Percentiles rank a stretch among this genome's conserved stretches.
Conservation (phyloP, 2,113 vertebrate genomes). For the Centropus bengalensis region DNA sequence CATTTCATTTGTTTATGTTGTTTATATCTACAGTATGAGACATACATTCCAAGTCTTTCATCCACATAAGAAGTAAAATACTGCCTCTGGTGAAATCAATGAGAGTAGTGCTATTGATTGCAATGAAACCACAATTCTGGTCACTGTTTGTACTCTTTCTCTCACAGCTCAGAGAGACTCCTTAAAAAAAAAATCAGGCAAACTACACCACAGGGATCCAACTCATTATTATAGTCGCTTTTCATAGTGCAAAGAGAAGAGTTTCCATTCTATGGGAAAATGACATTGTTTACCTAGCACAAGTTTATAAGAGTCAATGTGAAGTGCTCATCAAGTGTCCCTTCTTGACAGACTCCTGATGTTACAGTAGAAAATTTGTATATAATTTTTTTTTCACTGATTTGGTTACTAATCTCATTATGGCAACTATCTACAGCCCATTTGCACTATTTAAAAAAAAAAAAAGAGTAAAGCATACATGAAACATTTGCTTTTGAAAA, state of each 20-base stretch:
- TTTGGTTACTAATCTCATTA: neutral
- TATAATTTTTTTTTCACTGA: neutral
- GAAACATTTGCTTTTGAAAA: fast-evolving
- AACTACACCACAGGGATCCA: neutral
- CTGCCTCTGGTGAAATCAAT: neutral
- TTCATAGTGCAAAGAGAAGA: neutral
- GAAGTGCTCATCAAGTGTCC: neutral
- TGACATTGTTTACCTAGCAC: neutral
- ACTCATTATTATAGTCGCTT: neutral
- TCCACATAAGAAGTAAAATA: neutral
- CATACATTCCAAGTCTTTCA: neutral
- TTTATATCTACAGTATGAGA: neutral
- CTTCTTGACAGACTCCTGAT: neutral
- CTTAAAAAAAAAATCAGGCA: neutral
- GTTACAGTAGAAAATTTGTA: fast-evolving
- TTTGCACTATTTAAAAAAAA: neutral
- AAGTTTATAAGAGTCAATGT: neutral
- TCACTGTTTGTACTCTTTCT: neutral
- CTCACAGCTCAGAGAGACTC: neutral
- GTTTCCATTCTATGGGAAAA: neutral
- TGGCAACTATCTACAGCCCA: neutral
- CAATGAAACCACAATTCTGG: neutral
- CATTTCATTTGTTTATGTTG: neutral
- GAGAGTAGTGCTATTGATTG: neutral
- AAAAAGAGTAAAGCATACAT: neutral